Conservation (phyloP, 2,888 invertebrate genomes). For the Cremastobaeus sp. region DNA sequence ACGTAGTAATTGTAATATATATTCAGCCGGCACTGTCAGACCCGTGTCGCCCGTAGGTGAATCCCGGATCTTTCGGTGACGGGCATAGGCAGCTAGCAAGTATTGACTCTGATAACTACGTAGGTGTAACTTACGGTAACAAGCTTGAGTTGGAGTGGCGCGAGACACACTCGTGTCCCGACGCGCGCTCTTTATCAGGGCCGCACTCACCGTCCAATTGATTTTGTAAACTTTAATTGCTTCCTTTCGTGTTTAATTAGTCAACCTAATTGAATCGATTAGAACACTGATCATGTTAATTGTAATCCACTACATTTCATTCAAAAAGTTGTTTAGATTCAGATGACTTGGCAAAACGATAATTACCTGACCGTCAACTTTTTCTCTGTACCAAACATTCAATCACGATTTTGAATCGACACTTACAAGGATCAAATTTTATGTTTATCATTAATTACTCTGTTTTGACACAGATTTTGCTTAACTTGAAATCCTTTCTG, state of each 20-base stretch:
- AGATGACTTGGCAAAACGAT: no score
- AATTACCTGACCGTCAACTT: no score
- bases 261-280: slow-evolving; percentile 10
- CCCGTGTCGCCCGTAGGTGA: slow-evolving; percentile 44
- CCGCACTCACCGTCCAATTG: slow-evolving; percentile 24
- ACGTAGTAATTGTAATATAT: slow-evolving; percentile 63
- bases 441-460: no score
- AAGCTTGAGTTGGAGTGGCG: slow-evolving; percentile 54
- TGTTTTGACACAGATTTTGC: no score
- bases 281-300: not conserved
- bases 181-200: slow-evolving; percentile 51
- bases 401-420: no score
- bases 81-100: slow-evolving; percentile 40
- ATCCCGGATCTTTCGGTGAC: slow-evolving; percentile 43
- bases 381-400: no score
- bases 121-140: slow-evolving; percentile 68
- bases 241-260: slow-evolving; percentile 14
- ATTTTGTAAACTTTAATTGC: slow-evolving; percentile 8
- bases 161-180: slow-evolving; percentile 57
- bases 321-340: no score
- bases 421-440: no score
- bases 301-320: not conserved
- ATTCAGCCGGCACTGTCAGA: slow-evolving; percentile 56
- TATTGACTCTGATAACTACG: slow-evolving; percentile 64
- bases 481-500: no score